These are phyloP conservation scores for Drosophila percnosoma DNA, from an alignment of 2,888 invertebrate genomes.

Conservation along the genomic window DNA sequence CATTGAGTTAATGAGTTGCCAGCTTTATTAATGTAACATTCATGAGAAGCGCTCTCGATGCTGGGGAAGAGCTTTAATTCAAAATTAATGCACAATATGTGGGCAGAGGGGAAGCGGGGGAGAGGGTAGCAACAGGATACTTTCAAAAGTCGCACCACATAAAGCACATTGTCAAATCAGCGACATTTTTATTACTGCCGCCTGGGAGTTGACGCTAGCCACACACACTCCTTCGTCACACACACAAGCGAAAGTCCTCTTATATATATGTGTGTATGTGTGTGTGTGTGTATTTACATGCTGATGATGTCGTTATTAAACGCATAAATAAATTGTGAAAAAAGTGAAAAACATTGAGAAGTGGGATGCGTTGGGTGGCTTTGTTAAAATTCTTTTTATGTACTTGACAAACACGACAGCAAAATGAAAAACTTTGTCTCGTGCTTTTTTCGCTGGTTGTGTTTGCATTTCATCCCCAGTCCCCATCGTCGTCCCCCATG, in stretches of 20 bases:
- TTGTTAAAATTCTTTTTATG: slow-evolving; percentile 40
- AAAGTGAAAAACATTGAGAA: slow-evolving; percentile 5
- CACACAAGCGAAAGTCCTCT: slow-evolving; percentile 17
- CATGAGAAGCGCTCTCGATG: slow-evolving; percentile 23
- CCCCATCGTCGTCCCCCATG: background rate
- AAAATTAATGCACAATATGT: slow-evolving; percentile 71
- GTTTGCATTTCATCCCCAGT: slow-evolving; percentile 37
- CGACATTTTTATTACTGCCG: slow-evolving; percentile 76
- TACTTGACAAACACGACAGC: slow-evolving; percentile 41
- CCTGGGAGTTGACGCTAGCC: slow-evolving; percentile 24
- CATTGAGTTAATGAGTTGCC: slow-evolving; percentile 49
- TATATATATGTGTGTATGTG: slow-evolving; percentile 15
- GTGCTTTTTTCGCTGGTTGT: slow-evolving; percentile 27
- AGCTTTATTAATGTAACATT: slow-evolving; percentile 52
- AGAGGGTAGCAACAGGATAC: slow-evolving; percentile 13
- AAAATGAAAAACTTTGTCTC: slow-evolving; percentile 55
- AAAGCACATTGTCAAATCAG: slow-evolving; percentile 79
- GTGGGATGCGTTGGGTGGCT: slow-evolving; percentile 12
- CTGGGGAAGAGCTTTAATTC: slow-evolving; percentile 37
- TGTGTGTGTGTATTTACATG: slow-evolving; percentile 56
- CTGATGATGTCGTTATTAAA: slow-evolving; percentile 79
- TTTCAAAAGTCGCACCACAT: slow-evolving; percentile 51
- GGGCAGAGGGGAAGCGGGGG: background rate
- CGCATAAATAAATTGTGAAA: slow-evolving; percentile 77
- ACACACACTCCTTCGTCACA: slow-evolving; percentile 19